These are phyloP conservation scores for Meloidogyne chitwoodi DNA, from an alignment of 1,140 invertebrate genomes.

Conservation along the genomic window DNA sequence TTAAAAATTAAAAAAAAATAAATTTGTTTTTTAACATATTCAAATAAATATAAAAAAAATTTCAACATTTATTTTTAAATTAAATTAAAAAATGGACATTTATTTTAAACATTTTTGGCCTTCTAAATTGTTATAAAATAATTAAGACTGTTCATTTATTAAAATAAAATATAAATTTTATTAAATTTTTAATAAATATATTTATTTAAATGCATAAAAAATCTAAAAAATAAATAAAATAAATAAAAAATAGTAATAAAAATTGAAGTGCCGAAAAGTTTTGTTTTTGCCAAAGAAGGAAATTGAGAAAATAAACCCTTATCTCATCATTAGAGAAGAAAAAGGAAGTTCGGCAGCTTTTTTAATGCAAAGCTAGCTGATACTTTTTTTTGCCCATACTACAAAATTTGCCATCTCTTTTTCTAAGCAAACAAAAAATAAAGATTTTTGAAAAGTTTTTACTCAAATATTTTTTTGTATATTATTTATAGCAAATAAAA, in stretches of 20 bases:
- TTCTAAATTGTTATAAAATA: too few relatives aligned
- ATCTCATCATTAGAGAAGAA: neutral
- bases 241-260: neutral
- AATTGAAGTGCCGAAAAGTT: neutral
- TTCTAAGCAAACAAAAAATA: neutral
- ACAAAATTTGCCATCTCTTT: neutral
- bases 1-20: too few relatives aligned
- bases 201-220: neutral
- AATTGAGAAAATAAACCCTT: neutral
- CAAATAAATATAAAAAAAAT: too few relatives aligned
- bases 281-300: neutral
- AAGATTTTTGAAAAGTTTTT: neutral
- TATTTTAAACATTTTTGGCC: too few relatives aligned
- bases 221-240: neutral
- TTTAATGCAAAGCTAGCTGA: neutral
- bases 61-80: too few relatives aligned
- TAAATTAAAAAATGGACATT: too few relatives aligned
- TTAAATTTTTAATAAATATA: too few relatives aligned
- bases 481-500: neutral
- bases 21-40: too few relatives aligned
- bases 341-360: neutral
- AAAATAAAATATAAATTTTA: too few relatives aligned
- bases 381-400: neutral
- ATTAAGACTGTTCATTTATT: too few relatives aligned
- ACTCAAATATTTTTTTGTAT: neutral